phyloP scores from a whole-genome alignment of 2,888 invertebrate species.

The Drosophila neonasuta region DNA sequence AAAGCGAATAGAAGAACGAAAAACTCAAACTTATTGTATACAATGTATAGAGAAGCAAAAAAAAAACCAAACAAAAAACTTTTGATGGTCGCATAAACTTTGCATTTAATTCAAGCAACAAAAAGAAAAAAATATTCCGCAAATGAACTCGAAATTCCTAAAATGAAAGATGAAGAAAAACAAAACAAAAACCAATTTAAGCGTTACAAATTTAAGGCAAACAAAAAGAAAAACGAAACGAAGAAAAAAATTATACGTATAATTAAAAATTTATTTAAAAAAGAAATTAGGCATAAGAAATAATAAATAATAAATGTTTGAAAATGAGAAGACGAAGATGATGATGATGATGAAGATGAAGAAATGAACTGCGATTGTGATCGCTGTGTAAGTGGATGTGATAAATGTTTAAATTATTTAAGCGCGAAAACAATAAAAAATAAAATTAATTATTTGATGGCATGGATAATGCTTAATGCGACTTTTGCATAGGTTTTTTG shows the following conservation, averaged over 20 bases:
- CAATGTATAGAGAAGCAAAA: conserved; percentile 30
- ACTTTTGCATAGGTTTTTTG: conserved; percentile 67
- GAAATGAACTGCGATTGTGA: conserved; percentile 73
- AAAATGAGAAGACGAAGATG: conserved; percentile 42
- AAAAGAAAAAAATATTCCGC: conserved; percentile 59
- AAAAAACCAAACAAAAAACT: conserved; percentile 13
- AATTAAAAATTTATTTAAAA: conserved; percentile 44
- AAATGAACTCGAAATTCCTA: conserved; percentile 79
- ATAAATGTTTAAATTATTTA: conserved; percentile 80
- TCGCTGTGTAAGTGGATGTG: conserved; percentile 81
- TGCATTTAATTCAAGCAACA: conserved; percentile 42
- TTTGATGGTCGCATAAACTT: conserved; percentile 38
- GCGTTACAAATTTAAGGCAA: conserved; percentile 48
- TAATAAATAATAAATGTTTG: conserved; percentile 40
- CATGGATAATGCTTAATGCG: conserved; percentile 56
- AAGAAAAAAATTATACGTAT: conserved; percentile 55
- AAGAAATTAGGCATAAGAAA: conserved; percentile 40
- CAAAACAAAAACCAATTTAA: conserved; percentile 48
- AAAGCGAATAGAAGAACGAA: background rate
- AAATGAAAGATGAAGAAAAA: conserved; percentile 34
- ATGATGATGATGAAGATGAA: background rate
- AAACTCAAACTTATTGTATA: conserved; percentile 29
- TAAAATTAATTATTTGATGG: conserved; percentile 54
- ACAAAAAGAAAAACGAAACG: conserved; percentile 28
- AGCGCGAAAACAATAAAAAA: conserved; percentile 64